These are phyloP conservation scores for Apamea anceps DNA, from an alignment of 2,888 invertebrate species.

Conservation along the genomic window DNA sequence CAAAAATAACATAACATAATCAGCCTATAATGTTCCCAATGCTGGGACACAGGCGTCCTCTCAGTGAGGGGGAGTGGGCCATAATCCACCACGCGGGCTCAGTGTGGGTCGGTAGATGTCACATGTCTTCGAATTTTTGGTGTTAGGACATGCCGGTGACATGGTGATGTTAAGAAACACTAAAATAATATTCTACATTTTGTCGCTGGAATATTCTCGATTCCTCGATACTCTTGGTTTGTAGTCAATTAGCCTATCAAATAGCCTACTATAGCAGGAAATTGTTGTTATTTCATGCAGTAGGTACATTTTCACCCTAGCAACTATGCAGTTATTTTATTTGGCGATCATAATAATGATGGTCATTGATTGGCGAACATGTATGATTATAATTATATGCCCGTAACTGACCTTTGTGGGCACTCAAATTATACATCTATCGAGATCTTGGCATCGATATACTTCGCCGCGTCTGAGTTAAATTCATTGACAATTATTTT, in stretches of 20 bases:
- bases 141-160: not conserved
- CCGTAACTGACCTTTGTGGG: slow-evolving; percentile 31
- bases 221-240: slow-evolving; percentile 1
- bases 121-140: not conserved
- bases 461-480: slow-evolving; percentile 11
- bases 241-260: not conserved
- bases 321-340: slow-evolving; percentile 11
- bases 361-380: slow-evolving; percentile 22
- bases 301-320: not conserved
- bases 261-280: not conserved
- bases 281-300: not conserved
- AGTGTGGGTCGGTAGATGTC: not conserved
- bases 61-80: not conserved
- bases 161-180: not conserved
- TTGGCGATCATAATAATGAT: slow-evolving; percentile 25
- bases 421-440: slow-evolving; percentile 31
- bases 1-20: not conserved
- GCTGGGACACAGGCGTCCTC: not conserved
- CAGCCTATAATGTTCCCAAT: not conserved
- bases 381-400: slow-evolving; percentile 17
- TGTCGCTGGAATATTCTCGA: not conserved
- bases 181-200: no score
- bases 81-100: not conserved
- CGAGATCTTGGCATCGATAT: slow-evolving; percentile 14
- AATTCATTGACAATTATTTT: slow-evolving; percentile 18